These are phyloP conservation scores for Semaprochilodus insignis DNA, from an alignment of 2,797 vertebrate genomes.

Conservation along the genomic window DNA sequence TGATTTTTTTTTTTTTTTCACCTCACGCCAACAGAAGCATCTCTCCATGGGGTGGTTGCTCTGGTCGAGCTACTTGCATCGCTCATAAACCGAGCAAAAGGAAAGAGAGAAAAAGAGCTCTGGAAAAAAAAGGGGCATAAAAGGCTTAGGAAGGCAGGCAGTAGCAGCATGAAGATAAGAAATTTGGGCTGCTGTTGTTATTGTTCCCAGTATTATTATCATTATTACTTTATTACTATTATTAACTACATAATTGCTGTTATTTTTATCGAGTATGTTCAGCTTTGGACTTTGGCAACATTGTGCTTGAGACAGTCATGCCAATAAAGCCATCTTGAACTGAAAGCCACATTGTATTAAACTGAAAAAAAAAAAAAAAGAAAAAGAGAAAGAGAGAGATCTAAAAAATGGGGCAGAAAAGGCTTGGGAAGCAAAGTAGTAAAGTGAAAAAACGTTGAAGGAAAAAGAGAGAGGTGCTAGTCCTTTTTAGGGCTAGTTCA, in stretches of 20 bases:
- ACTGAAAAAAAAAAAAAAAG: background rate
- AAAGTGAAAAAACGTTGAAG: background rate
- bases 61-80: background rate
- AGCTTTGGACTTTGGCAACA: background rate
- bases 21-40: background rate
- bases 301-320: background rate
- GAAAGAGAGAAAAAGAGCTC: background rate
- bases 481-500: slow-evolving; percentile 19
- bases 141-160: background rate
- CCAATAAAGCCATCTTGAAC: background rate
- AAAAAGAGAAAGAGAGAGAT: background rate
- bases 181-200: background rate
- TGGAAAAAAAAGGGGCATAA: background rate
- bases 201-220: background rate
- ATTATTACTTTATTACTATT: background rate
- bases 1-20: background rate
- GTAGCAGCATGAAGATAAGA: background rate
- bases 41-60: background rate
- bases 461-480: background rate
- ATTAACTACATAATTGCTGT: background rate
- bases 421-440: background rate
- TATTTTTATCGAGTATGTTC: background rate
- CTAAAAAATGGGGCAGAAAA: slow-evolving; percentile 28
- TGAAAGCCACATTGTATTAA: background rate
- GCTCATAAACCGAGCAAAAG: background rate